Conservation (phyloP, 1,140 invertebrate species). For the Lepidurus apus region DNA sequence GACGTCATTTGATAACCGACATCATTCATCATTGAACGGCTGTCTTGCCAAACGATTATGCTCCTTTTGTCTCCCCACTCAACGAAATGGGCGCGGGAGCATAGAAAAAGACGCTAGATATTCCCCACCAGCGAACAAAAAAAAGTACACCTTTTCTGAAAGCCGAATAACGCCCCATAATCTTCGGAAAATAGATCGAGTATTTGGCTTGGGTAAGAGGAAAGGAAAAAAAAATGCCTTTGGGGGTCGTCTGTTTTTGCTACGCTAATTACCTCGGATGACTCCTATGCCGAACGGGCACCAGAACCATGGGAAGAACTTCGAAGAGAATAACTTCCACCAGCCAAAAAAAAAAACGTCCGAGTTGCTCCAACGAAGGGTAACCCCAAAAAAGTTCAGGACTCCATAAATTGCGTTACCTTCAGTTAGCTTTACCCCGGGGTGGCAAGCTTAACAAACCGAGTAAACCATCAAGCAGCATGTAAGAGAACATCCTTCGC, state of each 20-base stretch:
- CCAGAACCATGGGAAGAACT: neutral
- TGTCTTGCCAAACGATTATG: neutral
- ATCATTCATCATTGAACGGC: neutral
- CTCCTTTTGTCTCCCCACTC: neutral
- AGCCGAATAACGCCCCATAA: neutral
- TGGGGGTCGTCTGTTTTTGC: constrained; percentile 7
- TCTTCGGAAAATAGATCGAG: neutral
- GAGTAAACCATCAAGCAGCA: constrained; percentile 2
- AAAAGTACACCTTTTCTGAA: neutral
- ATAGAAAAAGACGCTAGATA: neutral
- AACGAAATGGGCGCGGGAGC: too few species aligned
- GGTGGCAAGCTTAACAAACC: constrained; percentile 12
- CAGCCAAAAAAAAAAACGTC: neutral
- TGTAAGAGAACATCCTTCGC: neutral
- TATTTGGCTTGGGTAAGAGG: neutral
- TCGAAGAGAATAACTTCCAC: neutral
- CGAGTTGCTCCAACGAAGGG: too few species aligned
- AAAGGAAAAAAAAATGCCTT: neutral
- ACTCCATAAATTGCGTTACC: neutral
- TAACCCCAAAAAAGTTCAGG: neutral
- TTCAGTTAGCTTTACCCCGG: neutral
- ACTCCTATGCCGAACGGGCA: neutral
- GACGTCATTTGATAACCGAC: neutral
- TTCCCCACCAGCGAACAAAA: neutral
- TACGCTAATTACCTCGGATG: neutral